A percentile compares a stretch with the other conserved stretches of the same genome.
Conservation (phyloP, 2,113 vertebrate genomes). For the Tachuris rubrigastra region DNA sequence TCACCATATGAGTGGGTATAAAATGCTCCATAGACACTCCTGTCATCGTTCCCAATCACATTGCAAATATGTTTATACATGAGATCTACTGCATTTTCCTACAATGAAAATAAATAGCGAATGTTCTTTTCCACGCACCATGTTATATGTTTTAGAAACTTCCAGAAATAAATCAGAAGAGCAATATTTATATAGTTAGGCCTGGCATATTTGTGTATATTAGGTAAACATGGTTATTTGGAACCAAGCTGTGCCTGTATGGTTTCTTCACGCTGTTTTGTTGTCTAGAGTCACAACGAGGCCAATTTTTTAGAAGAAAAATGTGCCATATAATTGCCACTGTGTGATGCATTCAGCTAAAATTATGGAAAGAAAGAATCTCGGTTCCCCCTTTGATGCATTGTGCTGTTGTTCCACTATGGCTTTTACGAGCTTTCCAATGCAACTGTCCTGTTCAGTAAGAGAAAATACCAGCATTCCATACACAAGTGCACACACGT, state of each 20-base stretch:
- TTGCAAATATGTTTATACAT: constrained; percentile 33
- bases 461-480: constrained; percentile 64
- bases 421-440: constrained; percentile 7
- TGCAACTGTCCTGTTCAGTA: background rate
- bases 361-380: constrained; percentile 48
- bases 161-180: constrained; percentile 61
- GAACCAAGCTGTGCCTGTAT: constrained; percentile 63
- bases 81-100: constrained; percentile 34
- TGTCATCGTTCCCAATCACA: constrained; percentile 11
- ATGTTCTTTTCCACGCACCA: constrained; percentile 41
- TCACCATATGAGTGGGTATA: constrained; percentile 8
- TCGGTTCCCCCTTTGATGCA: background rate
- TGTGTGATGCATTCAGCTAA: constrained; percentile 59
- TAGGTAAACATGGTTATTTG: constrained; percentile 68
- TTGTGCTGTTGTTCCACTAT: constrained; percentile 36
- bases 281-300: constrained; percentile 63
- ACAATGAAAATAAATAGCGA: background rate
- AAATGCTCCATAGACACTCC: constrained; percentile 21
- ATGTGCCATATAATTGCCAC: constrained; percentile 68
- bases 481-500: background rate
- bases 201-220: constrained; percentile 67
- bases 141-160: constrained; percentile 23
- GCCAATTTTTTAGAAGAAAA: constrained; percentile 65
- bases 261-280: constrained; percentile 65
- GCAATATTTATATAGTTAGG: constrained; percentile 55